phyloP scores from a whole-genome alignment of 2,113 vertebrate genomes.

The Prinia subflava region DNA sequence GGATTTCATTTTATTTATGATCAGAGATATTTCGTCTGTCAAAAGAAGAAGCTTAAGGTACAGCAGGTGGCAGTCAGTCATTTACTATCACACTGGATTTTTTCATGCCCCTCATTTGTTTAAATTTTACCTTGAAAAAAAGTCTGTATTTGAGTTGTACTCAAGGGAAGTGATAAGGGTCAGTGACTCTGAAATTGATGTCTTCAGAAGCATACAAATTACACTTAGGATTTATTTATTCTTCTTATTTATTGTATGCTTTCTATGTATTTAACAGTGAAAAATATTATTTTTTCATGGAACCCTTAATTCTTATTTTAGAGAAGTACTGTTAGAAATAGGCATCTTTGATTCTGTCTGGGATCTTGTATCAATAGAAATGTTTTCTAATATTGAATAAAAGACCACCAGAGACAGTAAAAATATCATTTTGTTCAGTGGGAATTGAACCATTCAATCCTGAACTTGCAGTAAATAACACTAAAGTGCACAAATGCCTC shows the following conservation, averaged over 20 bases:
- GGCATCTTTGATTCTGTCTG: background rate
- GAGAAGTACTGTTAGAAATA: background rate
- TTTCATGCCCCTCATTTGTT: background rate
- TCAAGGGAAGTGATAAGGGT: background rate
- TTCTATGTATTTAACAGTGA: background rate
- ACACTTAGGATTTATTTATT: background rate
- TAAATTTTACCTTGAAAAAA: background rate
- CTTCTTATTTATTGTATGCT: background rate
- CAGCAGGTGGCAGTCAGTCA: conserved; percentile 30
- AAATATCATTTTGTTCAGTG: background rate
- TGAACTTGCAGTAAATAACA: background rate
- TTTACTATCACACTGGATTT: background rate
- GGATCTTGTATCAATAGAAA: background rate
- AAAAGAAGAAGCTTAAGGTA: background rate
- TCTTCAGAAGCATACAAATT: background rate
- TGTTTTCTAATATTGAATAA: background rate
- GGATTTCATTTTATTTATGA: background rate
- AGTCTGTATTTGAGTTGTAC: background rate
- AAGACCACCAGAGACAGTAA: background rate
- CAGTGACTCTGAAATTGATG: background rate
- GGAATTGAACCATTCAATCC: background rate
- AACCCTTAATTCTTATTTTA: background rate
- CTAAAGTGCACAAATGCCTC: background rate
- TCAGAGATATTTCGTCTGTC: background rate
- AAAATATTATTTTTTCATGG: background rate